These are phyloP conservation scores for Lepidurus apus DNA, from an alignment of 1,140 invertebrate genomes.

Conservation along the genomic window DNA sequence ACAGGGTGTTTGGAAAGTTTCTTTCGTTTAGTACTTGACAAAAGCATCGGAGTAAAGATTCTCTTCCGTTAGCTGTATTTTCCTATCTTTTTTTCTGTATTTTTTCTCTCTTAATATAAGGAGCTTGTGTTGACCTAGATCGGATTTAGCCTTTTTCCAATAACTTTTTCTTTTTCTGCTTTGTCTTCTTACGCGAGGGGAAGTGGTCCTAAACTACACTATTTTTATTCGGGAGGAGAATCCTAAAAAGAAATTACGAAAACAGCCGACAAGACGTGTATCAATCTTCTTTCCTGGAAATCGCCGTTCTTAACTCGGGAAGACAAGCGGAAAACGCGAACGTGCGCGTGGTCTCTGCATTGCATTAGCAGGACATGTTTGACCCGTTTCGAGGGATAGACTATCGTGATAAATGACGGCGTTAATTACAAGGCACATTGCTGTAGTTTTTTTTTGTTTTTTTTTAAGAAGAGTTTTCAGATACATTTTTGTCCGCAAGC, in stretches of 20 bases:
- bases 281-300: background rate
- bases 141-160: background rate
- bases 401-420: slow-evolving; percentile 9
- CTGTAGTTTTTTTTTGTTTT: background rate
- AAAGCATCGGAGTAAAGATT: too few relatives aligned
- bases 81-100: too few relatives aligned
- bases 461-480: background rate
- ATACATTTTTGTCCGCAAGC: background rate
- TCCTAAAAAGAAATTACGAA: background rate
- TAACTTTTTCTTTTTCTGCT: background rate
- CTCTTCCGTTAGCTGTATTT: too few relatives aligned
- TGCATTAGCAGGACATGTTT: slow-evolving; percentile 11
- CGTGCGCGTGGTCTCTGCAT: background rate
- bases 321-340: slow-evolving; percentile 15
- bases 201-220: background rate
- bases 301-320: background rate
- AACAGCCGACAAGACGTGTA: background rate
- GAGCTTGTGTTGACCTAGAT: too few relatives aligned
- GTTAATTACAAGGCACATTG: background rate
- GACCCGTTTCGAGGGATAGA: background rate
- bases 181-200: background rate
- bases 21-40: too few relatives aligned
- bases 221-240: background rate
- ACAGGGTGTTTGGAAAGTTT: too few relatives aligned
- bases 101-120: too few relatives aligned